A percentile compares a stretch with the other conserved stretches of the same genome.
phyloP scores from a whole-genome alignment of 2,113 vertebrate species.

The Mesocricetus auratus region DNA sequence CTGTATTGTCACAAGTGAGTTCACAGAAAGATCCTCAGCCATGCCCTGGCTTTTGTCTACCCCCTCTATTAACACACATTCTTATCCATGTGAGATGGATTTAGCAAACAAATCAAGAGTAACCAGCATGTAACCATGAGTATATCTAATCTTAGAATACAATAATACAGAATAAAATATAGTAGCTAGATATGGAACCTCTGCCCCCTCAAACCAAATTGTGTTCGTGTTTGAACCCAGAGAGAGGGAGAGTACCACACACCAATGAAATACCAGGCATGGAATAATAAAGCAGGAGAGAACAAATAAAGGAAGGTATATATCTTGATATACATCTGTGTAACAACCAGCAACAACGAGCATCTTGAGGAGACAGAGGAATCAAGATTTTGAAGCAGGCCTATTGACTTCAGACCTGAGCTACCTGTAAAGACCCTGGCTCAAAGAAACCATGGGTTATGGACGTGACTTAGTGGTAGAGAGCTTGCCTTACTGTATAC shows the following conservation, averaged over 20 bases:
- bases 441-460: not conserved
- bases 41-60: not conserved
- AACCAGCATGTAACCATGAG: not conserved
- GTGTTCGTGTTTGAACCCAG: slow-evolving; percentile 24
- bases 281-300: slow-evolving; percentile 31
- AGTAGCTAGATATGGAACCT: not conserved
- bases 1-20: slow-evolving; percentile 6
- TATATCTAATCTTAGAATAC: not conserved
- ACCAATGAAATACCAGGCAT: not conserved
- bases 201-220: not conserved
- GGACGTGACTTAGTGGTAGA: not conserved
- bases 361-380: not conserved
- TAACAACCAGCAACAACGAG: not conserved
- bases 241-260: not conserved
- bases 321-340: not conserved
- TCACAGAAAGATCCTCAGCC: not conserved
- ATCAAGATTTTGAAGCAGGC: not conserved
- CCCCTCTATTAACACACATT: not conserved
- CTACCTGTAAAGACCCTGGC: not conserved
- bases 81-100: slow-evolving; percentile 5
- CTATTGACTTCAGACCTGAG: not conserved
- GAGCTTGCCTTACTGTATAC: not conserved
- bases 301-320: not conserved
- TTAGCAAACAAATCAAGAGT: not conserved
- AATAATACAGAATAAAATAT: slow-evolving; percentile 8